Conservation (phyloP, 1,140 invertebrate genomes). For the Pygmarrhopalites habei region DNA sequence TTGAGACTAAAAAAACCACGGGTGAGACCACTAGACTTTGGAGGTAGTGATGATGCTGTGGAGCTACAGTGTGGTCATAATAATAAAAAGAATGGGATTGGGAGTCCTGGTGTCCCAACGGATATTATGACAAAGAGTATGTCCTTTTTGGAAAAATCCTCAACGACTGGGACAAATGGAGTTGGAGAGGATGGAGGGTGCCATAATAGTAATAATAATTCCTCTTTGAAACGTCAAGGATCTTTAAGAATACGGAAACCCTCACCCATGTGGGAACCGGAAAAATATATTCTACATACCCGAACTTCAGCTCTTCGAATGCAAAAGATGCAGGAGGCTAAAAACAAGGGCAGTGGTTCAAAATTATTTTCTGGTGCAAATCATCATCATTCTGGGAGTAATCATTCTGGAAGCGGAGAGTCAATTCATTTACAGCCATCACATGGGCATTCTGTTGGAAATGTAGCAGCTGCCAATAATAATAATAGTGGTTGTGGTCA, state of each 20-base stretch:
- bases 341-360: constrained; percentile 14
- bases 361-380: constrained; percentile 8
- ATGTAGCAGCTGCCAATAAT: constrained; percentile 3
- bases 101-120: background rate
- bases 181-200: too few species aligned
- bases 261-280: constrained; percentile 18
- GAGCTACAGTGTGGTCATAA: background rate
- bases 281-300: too few species aligned
- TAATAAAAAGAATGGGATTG: constrained; percentile 5
- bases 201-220: too few species aligned
- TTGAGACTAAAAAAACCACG: constrained; percentile 23
- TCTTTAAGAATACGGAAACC: constrained; percentile 23
- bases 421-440: constrained; percentile 23
- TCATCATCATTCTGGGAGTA: constrained; percentile 5
- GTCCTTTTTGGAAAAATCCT: constrained; percentile 30
- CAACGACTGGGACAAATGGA: too few species aligned
- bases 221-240: constrained; percentile 27
- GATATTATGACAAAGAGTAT: constrained; percentile 37
- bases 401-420: constrained; percentile 31
- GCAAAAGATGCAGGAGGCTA: constrained; percentile 34
- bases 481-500: constrained; percentile 18
- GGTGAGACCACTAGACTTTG: background rate
- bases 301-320: constrained; percentile 29
- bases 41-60: background rate
- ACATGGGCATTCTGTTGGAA: background rate